Evolutionary conservation across 2,888 invertebrate genomes (phyloP), one percentile per base, ranked within the genome.

Genomic region (Melanophora roralis): DNA sequence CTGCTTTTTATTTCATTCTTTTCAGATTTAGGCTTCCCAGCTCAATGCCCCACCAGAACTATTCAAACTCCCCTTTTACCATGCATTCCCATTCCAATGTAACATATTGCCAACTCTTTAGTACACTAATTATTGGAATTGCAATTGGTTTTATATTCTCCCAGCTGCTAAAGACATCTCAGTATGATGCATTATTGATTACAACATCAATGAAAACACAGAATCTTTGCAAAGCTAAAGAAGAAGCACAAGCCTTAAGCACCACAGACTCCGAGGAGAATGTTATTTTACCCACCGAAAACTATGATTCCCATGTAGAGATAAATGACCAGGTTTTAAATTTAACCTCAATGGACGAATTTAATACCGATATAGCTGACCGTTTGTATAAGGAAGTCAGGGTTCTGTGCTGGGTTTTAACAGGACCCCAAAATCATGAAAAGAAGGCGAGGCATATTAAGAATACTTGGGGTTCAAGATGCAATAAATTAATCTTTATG

Each of bases 331-430:
- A 16, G 1, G 9, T 32, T 1, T 12, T 16, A 45, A 64, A 64
- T 38, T 2, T 34, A 36, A 5, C 43, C 5, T n/a, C 11, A 5
- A 8, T 9, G 1, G 38, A 45, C 8, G 57, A 67, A 19, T n/a
- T 82, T 36, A 68, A 83, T 60, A 81, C 67, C 6, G 76, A 91
- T 0, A 86, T 95, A 2, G 96, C 96, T 0, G 91, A 93, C 79
- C 92, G 93, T 80, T 90, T 98, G 80, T 91, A 93, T 8, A 91
- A 93, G 80, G 93, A 94, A 85, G 95, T 98, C 34, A 92, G 95
- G 65, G 94, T 99, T 78, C 91, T 99, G 1, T 99, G 98, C 89
- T 98, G 98, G 97, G 92, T 99, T 40, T 95, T 98, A 95, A 98
- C 98, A 0, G 94, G 94, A 76, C 98, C 98, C 0, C 91, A 91